These are phyloP conservation scores for Tetranychus truncatus DNA, from an alignment of 2,888 invertebrate genomes.

Conservation along the genomic window DNA sequence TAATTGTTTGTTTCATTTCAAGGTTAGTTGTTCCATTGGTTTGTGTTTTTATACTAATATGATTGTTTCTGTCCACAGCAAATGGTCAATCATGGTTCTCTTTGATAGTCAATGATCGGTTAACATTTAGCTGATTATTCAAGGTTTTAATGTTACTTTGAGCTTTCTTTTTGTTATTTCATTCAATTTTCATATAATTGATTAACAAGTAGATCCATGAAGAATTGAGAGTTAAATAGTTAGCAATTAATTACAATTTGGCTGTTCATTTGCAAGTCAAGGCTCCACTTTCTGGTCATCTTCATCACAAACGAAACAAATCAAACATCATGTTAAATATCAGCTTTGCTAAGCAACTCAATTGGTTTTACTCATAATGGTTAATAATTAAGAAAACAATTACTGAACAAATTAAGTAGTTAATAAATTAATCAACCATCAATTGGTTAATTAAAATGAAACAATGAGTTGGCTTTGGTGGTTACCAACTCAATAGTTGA, in stretches of 20 bases:
- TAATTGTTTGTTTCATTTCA: background rate
- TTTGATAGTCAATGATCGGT: background rate
- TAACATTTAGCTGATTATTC: background rate
- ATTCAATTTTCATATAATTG: too few species aligned
- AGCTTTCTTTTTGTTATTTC: background rate
- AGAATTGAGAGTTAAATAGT: too few species aligned
- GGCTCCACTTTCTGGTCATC: too few species aligned
- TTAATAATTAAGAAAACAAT: background rate
- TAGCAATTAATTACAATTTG: too few species aligned
- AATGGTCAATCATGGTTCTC: background rate
- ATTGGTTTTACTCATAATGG: too few species aligned
- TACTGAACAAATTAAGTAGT: background rate
- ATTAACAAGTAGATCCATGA: too few species aligned
- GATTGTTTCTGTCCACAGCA: background rate
- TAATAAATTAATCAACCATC: background rate
- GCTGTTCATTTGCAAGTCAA: too few species aligned
- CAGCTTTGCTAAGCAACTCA: too few species aligned
- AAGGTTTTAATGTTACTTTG: background rate
- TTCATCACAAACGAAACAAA: too few species aligned
- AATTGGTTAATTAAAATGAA: background rate
- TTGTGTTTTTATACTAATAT: background rate
- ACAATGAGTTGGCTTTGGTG: background rate
- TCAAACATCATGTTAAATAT: too few species aligned
- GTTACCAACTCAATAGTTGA: background rate
- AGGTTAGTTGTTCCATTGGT: background rate